Evolutionary conservation across 2,113 vertebrate species (phyloP).

Genomic region (Labeo catla): DNA sequence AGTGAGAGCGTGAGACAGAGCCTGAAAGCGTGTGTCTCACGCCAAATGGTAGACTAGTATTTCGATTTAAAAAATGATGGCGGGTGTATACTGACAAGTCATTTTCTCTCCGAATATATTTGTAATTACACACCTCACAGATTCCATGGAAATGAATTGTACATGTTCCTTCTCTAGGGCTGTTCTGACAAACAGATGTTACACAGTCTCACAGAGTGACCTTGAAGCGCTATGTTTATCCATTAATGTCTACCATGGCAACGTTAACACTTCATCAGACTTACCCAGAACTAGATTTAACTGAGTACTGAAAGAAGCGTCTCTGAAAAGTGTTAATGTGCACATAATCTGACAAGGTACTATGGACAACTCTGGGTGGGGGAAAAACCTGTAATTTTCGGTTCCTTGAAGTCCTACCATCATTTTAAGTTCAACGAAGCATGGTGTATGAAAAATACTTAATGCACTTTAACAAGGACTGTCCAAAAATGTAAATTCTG

Average conservation of each 20-base stretch:
- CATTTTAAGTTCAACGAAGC: neutral
- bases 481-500: neutral
- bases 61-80: too few relatives aligned
- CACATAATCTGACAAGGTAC: neutral
- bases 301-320: slow-evolving; percentile 7
- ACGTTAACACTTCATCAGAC: slow-evolving; percentile 49
- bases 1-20: too few relatives aligned
- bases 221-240: slow-evolving; percentile 48
- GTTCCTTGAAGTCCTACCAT: neutral
- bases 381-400: neutral
- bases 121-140: slow-evolving; percentile 13
- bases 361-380: neutral
- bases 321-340: slow-evolving; percentile 29
- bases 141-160: neutral
- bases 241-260: slow-evolving; percentile 66
- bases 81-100: neutral
- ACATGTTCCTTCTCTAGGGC: slow-evolving; percentile 43
- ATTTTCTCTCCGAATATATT: neutral
- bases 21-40: too few relatives aligned
- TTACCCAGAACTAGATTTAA: slow-evolving; percentile 8
- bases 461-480: neutral
- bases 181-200: slow-evolving; percentile 22
- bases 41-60: neutral
- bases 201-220: slow-evolving; percentile 38
- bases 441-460: neutral